Evolutionary conservation across 2,888 invertebrate species (phyloP), one percentile per base, ranked within the genome.

Genomic region (Pseudococcus longispinus): DNA sequence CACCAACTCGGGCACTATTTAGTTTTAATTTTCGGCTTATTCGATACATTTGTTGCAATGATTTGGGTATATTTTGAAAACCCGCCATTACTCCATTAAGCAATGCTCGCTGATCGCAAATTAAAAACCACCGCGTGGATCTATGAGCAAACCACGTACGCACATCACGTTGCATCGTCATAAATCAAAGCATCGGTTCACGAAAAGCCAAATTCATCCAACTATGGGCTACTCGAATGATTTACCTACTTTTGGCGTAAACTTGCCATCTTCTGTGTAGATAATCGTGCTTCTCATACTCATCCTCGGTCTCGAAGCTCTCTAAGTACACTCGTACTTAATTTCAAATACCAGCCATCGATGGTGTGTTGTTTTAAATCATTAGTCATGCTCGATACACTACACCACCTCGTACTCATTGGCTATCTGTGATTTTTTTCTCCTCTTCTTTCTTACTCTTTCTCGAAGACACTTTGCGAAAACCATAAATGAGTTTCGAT

Each of bases 401-500:
- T 60, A 84, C 60, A 65, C 42, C 32, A 37, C 60, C 5, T 83
- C 15, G 13, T 60, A n/a, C 29, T n/a, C n/a, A n/a, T n/a, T n/a
- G n/a, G 84, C 32, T 51, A 37, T 84, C 77, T 42, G 42, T 37
- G 51, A 37, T 84, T 84, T 55, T 15, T 60, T 60, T 84, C 60
- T 29, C 44, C 20, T 29, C 44, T 23, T 29, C 2, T 55, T 6
- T 29, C 55, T 26, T 44, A 13, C 18, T 42, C 26, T 55, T 23
- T 60, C 60, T 23, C 8, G 23, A 70, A 85, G 85, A 85, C 85
- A 85, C 85, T 60, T 85, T 37, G 44, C 74, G 85, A 65, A 65
- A 85, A 85, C 70, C 85, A 85, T 85, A 85, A 85, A 85, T 85
- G 85, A 85, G 70, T 85, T 85, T 85, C 85, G 85, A 85, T 85